phyloP scores from a whole-genome alignment of 2,888 invertebrate species.

The Gastrophysa polygoni region DNA sequence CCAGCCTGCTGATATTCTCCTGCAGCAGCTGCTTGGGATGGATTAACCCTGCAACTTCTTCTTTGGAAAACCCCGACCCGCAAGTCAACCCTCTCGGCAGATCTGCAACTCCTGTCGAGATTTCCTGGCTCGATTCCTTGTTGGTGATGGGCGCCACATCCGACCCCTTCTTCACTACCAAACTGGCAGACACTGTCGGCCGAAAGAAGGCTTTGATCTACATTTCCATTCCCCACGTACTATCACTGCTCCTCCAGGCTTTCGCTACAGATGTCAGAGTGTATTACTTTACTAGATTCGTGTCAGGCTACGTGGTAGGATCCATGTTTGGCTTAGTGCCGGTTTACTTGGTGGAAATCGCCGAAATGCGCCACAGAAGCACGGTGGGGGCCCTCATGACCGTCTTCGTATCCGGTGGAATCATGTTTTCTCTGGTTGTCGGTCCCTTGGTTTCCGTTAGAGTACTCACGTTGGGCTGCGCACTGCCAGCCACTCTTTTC shows the following conservation, averaged over 20 bases:
- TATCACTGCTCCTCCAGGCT: constrained; percentile 51
- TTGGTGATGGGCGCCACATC: constrained; percentile 30
- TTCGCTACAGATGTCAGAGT: constrained; percentile 28
- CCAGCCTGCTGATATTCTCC: constrained; percentile 32
- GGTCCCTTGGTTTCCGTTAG: constrained; percentile 62
- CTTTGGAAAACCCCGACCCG: constrained; percentile 27
- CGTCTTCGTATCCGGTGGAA: constrained; percentile 70
- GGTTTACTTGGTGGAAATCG: constrained; percentile 85
- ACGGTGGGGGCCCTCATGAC: constrained; percentile 72
- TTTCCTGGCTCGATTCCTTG: constrained; percentile 35
- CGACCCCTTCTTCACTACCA: constrained; percentile 32
- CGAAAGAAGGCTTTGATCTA: constrained; percentile 69
- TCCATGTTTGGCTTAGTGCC: constrained; percentile 76
- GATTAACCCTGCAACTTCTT: constrained; percentile 44
- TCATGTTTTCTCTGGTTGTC: constrained; percentile 68
- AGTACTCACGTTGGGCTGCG: constrained; percentile 36
- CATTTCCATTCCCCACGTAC: constrained; percentile 67
- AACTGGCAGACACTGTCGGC: constrained; percentile 54
- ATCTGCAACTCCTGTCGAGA: constrained; percentile 25
- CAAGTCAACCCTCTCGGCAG: constrained; percentile 17
- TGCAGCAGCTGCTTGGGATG: constrained; percentile 39
- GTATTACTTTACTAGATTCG: constrained; percentile 62
- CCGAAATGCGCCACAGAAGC: constrained; percentile 78
- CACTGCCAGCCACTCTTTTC: constrained; percentile 37
- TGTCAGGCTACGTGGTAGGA: constrained; percentile 69